Percentiles rank a stretch among this genome's conserved stretches.
Evolutionary conservation across 2,888 invertebrate genomes (phyloP).

Genomic region (Malthinus flaveolus): DNA sequence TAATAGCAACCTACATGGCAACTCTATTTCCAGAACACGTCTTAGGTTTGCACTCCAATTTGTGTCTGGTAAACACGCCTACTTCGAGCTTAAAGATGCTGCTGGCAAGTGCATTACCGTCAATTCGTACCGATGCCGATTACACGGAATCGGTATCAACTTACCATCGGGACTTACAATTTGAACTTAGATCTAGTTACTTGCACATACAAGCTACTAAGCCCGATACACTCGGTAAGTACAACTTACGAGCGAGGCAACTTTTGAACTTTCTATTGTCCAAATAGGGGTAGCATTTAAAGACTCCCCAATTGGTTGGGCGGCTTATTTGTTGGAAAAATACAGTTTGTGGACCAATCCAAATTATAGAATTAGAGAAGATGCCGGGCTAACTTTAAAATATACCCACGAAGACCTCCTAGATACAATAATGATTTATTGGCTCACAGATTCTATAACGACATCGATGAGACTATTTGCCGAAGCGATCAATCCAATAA

Average conservation of each 20-base stretch:
- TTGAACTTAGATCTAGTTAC: slow-evolving; percentile 62
- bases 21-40: slow-evolving; percentile 64
- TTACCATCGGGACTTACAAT: slow-evolving; percentile 44
- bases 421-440: slow-evolving; percentile 82
- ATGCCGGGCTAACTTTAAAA: slow-evolving; percentile 68
- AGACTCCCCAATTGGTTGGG: slow-evolving; percentile 78
- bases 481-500: slow-evolving; percentile 56
- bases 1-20: slow-evolving; percentile 64
- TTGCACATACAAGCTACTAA: slow-evolving; percentile 84
- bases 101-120: slow-evolving; percentile 61
- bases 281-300: slow-evolving; percentile 64
- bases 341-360: slow-evolving; percentile 72
- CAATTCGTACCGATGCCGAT: slow-evolving; percentile 60
- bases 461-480: slow-evolving; percentile 75
- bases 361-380: slow-evolving; percentile 52
- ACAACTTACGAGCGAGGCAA: not conserved
- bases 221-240: slow-evolving; percentile 81
- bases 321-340: slow-evolving; percentile 85
- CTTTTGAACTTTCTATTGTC: not conserved
- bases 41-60: slow-evolving; percentile 64
- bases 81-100: slow-evolving; percentile 48
- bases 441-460: slow-evolving; percentile 71
- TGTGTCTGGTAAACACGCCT: slow-evolving; percentile 55
- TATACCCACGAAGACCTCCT: slow-evolving; percentile 72
- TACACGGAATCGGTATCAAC: slow-evolving; percentile 60